These are phyloP conservation scores for Knipowitschia caucasica DNA, from an alignment of 2,797 vertebrate species.

Conservation along the genomic window DNA sequence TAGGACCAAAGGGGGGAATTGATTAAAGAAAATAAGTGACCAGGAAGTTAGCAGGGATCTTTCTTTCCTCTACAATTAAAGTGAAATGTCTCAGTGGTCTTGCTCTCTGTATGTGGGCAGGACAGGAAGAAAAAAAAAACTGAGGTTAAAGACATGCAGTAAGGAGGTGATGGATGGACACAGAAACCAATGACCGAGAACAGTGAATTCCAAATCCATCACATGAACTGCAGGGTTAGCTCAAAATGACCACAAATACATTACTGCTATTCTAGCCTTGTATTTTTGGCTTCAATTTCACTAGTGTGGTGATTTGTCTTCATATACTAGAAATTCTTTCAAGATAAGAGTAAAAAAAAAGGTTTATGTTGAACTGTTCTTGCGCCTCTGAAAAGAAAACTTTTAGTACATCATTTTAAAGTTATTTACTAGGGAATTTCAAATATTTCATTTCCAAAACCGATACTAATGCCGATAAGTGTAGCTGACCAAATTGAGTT, in stretches of 20 bases:
- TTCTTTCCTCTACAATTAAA: conserved; percentile 71
- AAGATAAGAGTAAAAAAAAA: neutral
- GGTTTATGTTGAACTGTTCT: neutral
- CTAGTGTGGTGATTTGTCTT: neutral
- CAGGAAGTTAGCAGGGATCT: conserved; percentile 64
- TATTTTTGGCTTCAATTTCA: conserved; percentile 7
- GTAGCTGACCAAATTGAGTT: too few relatives aligned
- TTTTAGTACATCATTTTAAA: too few relatives aligned
- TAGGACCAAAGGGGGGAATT: conserved; percentile 71
- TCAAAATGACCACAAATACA: neutral
- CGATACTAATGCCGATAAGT: too few relatives aligned
- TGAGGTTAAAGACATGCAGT: conserved; percentile 1
- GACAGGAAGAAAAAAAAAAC: conserved; percentile 20
- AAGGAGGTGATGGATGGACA: conserved; percentile 35
- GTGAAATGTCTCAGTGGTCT: conserved; percentile 64
- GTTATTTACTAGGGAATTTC: too few relatives aligned
- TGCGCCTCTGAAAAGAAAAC: neutral
- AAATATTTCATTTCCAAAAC: too few relatives aligned
- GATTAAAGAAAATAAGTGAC: conserved; percentile 72
- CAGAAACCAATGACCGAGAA: conserved; percentile 18
- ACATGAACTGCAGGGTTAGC: neutral
- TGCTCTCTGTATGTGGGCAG: conserved; percentile 33
- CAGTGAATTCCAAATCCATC: conserved; percentile 19
- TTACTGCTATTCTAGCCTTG: neutral
- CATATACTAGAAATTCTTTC: neutral